Evolutionary conservation across 2,113 vertebrate species (phyloP), one percentile per base, ranked within the genome.

Genomic region (Corynorhinus townsendii): DNA sequence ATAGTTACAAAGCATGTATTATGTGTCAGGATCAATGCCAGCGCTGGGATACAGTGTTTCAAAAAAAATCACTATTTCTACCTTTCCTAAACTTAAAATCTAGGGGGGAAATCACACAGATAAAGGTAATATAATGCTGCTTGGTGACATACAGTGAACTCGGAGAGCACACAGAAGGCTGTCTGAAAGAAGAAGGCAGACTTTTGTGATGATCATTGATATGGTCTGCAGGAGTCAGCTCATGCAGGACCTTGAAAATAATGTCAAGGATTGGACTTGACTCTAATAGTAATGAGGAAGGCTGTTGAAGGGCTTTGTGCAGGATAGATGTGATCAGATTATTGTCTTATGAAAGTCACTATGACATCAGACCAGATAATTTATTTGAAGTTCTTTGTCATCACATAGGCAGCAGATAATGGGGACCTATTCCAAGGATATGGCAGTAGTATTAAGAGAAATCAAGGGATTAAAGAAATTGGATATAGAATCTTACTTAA

Each of bases 1-100:
- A 94, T 91, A 83, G 79, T 93, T 95, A 86, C 69, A 64, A 62
- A 86, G 35, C 22, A 83, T 84, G 64, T 93, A 62, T 85, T 89
- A 56, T 87, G 54, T 94, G 69, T 68, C 71, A 82, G 19, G 22
- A 68, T 66, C 4, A 64, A 52, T n/a, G 75, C n/a, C 43, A 95
- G 49, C 47, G 22, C 28, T 72, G n/a, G 33, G 17, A 49, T 54
- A 91, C 10, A 83, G 11, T 40, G 33, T 79, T 84, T 52, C 35
- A 89, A 86, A 86, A 83, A 94, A 68, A 94, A 19, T 30, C 2
- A 24, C 47, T 2, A 40, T 76, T 56, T 93, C 45, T 72, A 3
- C 35, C 14, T 77, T 94, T 16, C 62, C 24, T 3, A 93, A 72
- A 88, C 30, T 90, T 88, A 85, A 89, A 77, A 81, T 90, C 40